A percentile compares a stretch with the other conserved stretches of the same genome.
These are phyloP conservation scores for Coptotermes formosanus DNA, from an alignment of 1,140 invertebrate species.

Conservation along the genomic window DNA sequence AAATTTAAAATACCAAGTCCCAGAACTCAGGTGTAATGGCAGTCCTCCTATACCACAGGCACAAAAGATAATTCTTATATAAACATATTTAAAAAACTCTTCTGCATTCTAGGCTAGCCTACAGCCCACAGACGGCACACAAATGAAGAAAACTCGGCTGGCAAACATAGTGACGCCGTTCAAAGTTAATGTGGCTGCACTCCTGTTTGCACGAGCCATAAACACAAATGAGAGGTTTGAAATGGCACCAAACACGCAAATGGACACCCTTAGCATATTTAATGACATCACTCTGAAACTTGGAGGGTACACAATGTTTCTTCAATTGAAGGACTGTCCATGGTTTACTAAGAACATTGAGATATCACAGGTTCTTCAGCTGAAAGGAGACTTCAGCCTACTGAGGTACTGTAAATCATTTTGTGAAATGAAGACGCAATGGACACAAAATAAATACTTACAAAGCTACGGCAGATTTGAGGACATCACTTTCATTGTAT, in stretches of 20 bases:
- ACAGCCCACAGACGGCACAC: no score
- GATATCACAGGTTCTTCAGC: neutral
- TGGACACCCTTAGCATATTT: neutral
- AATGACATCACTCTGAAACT: neutral
- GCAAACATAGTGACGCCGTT: no score
- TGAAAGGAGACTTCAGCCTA: neutral
- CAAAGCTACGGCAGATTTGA: neutral
- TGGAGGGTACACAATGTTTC: neutral
- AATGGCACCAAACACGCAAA: neutral
- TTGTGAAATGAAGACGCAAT: neutral
- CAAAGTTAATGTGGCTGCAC: neutral
- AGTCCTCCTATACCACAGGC: no score
- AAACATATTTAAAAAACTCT: no score
- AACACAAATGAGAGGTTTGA: neutral
- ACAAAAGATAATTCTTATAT: no score
- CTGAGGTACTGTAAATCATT: neutral
- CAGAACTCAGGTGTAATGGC: no score
- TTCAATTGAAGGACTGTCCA: neutral
- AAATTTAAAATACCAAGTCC: no score
- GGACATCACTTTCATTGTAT: neutral
- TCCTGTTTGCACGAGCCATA: neutral
- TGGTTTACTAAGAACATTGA: neutral
- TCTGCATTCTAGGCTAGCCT: no score
- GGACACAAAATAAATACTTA: neutral
- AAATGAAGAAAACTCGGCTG: no score